Base-by-base conservation (phyloP, 2,888 invertebrate species). In the Sylvicola cinctus region DNA sequence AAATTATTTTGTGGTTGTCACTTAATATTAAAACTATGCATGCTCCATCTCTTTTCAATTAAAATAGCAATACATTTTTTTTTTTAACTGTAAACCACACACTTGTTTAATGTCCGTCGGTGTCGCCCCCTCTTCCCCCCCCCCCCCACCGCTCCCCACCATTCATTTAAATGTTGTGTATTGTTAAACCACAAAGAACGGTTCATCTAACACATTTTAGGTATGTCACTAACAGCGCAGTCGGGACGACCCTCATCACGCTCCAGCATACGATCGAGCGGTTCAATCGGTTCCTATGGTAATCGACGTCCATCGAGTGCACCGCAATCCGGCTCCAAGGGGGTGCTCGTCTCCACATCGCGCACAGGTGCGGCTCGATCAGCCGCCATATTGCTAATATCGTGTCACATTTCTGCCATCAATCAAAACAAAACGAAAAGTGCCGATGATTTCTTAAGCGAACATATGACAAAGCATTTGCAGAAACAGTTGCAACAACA, bases 371-470 rank as follows among this genome's bases (percentile, higher is more conserved):
- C 81, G 72, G 83, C 83, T 63, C 76, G 81, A 62, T 72, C 79
- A 66, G 83, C 83, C 67, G 83, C 83, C 77, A 81, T 84, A 77
- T 81, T 84, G 78, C 77, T 84, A 68, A 80, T 83, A 70, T 83
- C 83, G 70, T 80, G 78, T 69, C 78, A 78, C 66, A 73, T 78
- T 60, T 63, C 63, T 62, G 64, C 67, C 54, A 41, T 41, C 43
- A 50, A 52, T 40, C 55, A 39, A 38, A 55, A 63, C 63, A 65
- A 60, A 56, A 51, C 29, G 50, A 56, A 60, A 60, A 60, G 61
- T 61, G 61, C 61, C 62, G 62, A 64, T 62, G 62, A 61, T 62
- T 20, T 20, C 20, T 20, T 20, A 20, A 20, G 20, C 45, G 49
- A 51, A 38, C 36, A 36, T 36, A 57, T 58, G 57, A 53, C 52